These are phyloP conservation scores for Coptodon bakossiorum DNA, from an alignment of 2,113 vertebrate species.

Conservation along the genomic window DNA sequence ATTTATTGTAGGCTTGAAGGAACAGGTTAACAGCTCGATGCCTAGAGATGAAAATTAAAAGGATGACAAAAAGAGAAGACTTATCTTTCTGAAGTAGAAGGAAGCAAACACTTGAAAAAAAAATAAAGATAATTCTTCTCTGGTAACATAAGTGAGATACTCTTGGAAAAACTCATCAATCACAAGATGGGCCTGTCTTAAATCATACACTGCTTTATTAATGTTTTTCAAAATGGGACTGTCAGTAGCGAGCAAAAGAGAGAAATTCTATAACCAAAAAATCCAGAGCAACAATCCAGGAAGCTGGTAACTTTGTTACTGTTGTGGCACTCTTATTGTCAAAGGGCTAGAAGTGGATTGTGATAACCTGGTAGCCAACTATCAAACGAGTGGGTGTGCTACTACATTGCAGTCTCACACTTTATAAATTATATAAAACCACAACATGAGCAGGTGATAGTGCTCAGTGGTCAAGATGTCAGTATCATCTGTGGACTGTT, in stretches of 20 bases:
- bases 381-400: not conserved
- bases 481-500: not conserved
- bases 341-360: not conserved
- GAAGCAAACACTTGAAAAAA: not conserved
- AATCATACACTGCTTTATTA: not conserved
- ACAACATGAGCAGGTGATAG: not conserved
- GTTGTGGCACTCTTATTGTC: not conserved
- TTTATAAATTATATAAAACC: not conserved
- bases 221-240: not conserved
- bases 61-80: not conserved
- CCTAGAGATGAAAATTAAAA: constrained; percentile 56
- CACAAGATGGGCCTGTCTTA: not conserved
- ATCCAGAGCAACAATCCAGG: not conserved
- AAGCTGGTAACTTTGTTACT: not conserved
- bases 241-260: not conserved
- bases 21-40: constrained; percentile 92
- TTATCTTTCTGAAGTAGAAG: not conserved
- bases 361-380: not conserved
- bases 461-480: not conserved
- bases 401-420: not conserved
- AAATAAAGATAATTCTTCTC: not conserved
- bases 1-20: constrained; percentile 90
- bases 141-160: not conserved
- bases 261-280: not conserved
- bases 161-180: not conserved